These are phyloP conservation scores for Zapus hudsonius DNA, from an alignment of 2,113 vertebrate genomes.

Conservation along the genomic window DNA sequence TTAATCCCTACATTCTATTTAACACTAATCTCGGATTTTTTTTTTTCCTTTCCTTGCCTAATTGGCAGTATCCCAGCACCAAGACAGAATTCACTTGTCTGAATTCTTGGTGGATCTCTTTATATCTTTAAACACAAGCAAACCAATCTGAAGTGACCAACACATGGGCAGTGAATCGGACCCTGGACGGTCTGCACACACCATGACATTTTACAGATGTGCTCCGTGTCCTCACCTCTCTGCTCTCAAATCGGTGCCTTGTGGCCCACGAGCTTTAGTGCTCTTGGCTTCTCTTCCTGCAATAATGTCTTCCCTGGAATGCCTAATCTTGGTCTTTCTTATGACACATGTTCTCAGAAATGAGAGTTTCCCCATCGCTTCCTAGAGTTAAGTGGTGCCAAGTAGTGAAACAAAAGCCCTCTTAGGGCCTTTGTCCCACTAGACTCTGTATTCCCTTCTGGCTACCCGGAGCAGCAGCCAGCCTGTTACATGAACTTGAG, in stretches of 20 bases:
- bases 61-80: not conserved
- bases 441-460: not conserved
- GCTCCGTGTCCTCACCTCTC: not conserved
- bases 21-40: not conserved
- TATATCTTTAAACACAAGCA: not conserved
- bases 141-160: not conserved
- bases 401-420: constrained; percentile 46
- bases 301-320: constrained; percentile 39
- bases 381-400: constrained; percentile 51
- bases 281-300: constrained; percentile 13
- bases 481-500: not conserved
- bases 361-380: constrained; percentile 68
- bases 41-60: not conserved
- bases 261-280: not conserved
- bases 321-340: constrained; percentile 39
- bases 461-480: not conserved
- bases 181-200: not conserved
- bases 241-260: constrained; percentile 3
- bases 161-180: not conserved
- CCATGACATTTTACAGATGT: not conserved
- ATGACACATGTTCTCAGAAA: constrained; percentile 70
- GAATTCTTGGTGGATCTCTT: constrained; percentile 23
- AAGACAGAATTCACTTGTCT: constrained; percentile 48
- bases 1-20: not conserved
- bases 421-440: not conserved